Evolutionary conservation across 2,888 invertebrate species (phyloP).

Genomic region (Aricia artaxerxes): DNA sequence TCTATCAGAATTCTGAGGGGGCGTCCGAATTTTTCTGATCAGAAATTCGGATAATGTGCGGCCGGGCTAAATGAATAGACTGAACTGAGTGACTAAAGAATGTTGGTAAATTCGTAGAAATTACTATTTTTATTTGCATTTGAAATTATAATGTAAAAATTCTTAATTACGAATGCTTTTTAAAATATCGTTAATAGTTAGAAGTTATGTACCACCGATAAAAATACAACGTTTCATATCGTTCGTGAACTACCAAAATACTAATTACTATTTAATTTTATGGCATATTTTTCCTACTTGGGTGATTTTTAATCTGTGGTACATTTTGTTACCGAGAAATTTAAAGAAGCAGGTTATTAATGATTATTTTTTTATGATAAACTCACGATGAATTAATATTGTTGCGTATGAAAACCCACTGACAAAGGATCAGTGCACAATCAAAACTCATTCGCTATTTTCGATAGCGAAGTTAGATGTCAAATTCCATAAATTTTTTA

Average conservation of each 20-base stretch:
- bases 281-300: neutral
- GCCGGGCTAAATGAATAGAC: neutral
- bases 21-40: no score
- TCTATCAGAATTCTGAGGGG: no score
- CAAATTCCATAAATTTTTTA: no score
- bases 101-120: neutral
- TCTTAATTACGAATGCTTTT: neutral
- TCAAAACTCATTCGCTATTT: no score
- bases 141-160: neutral
- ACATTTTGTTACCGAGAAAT: neutral
- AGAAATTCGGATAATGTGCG: no score
- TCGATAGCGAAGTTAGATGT: no score
- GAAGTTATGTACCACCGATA: neutral
- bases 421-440: no score
- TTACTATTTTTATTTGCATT: no score
- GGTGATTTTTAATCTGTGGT: conserved; percentile 26
- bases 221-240: neutral
- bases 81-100: neutral
- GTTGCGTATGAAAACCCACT: neutral
- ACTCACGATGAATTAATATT: neutral
- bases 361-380: neutral
- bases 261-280: neutral
- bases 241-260: neutral
- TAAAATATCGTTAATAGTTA: neutral
- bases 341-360: neutral